These are phyloP conservation scores for Chamaetylas fuelleborni DNA, from an alignment of 2,113 vertebrate species.

Conservation along the genomic window DNA sequence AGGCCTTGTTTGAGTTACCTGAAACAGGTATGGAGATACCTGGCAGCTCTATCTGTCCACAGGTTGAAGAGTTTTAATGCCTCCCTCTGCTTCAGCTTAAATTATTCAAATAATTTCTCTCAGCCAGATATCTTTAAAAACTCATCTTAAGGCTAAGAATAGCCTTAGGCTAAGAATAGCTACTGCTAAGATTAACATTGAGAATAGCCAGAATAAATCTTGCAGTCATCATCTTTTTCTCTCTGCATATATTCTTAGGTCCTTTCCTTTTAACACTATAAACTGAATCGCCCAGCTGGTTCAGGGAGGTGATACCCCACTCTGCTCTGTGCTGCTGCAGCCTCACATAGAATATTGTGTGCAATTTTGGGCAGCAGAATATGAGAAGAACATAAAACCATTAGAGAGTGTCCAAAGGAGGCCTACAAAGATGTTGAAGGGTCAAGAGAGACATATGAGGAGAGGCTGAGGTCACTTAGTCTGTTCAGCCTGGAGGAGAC, in stretches of 20 bases:
- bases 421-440: background rate
- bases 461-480: background rate
- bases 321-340: background rate
- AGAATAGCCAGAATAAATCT: background rate
- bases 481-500: background rate
- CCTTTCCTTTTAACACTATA: background rate
- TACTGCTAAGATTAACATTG: background rate
- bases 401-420: background rate
- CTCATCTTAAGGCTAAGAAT: constrained; percentile 2
- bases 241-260: background rate
- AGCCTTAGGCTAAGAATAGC: background rate
- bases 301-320: background rate
- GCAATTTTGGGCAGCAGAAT: background rate
- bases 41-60: background rate
- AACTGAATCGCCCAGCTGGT: background rate
- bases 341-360: background rate
- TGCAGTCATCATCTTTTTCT: background rate
- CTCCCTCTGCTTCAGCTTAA: background rate
- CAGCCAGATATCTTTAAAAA: background rate
- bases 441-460: background rate
- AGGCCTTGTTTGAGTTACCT: background rate
- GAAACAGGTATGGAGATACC: too few species aligned
- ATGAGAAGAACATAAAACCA: background rate
- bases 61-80: background rate
- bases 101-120: background rate